Percentiles rank a stretch among this genome's conserved stretches.
These are phyloP conservation scores for Andrena camellia DNA, from an alignment of 2,888 invertebrate genomes.

Conservation along the genomic window DNA sequence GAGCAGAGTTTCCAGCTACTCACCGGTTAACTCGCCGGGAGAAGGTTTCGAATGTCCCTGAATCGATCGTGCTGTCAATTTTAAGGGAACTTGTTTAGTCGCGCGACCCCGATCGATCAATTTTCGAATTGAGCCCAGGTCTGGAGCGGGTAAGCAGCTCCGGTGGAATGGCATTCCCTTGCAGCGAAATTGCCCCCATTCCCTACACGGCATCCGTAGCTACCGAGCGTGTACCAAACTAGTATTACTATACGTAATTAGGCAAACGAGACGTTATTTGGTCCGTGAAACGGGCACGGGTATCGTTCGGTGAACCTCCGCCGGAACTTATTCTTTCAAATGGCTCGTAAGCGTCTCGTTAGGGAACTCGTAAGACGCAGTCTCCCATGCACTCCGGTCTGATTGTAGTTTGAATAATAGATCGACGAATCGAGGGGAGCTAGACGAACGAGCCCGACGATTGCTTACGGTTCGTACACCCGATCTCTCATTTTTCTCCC, in stretches of 20 bases:
- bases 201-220: not conserved
- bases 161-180: not conserved
- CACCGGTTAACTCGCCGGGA: too few relatives aligned
- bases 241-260: slow-evolving; percentile 18
- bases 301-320: slow-evolving; percentile 10
- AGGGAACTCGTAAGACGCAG: slow-evolving; percentile 46
- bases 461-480: slow-evolving; percentile 12
- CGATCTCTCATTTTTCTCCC: not conserved
- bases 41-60: too few relatives aligned
- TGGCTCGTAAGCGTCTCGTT: slow-evolving; percentile 52
- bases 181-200: not conserved
- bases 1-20: not conserved
- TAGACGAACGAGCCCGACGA: slow-evolving; percentile 6
- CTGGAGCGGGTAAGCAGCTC: not conserved
- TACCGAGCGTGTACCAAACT: slow-evolving; percentile 7
- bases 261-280: slow-evolving; percentile 29
- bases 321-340: slow-evolving; percentile 55
- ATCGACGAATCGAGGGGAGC: slow-evolving; percentile 45
- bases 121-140: not conserved
- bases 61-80: too few relatives aligned
- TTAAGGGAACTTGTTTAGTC: not conserved
- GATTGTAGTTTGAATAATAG: slow-evolving; percentile 63
- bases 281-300: slow-evolving; percentile 7
- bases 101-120: not conserved
- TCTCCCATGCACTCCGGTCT: slow-evolving; percentile 33